phyloP scores from a whole-genome alignment of 2,113 vertebrate species.

The Dascyllus trimaculatus region DNA sequence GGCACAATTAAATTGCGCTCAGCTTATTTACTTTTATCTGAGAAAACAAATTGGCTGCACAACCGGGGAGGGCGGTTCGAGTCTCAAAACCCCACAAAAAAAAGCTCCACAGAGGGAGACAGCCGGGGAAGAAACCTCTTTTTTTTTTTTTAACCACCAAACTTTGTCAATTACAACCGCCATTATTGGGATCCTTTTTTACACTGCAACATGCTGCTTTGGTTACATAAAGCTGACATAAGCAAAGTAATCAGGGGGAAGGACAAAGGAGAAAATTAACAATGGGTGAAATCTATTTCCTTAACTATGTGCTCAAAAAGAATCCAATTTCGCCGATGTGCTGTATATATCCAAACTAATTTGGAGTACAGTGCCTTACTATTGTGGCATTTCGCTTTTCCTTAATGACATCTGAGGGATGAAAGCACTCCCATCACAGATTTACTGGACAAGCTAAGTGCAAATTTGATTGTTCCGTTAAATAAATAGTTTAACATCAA shows the following conservation, averaged over 20 bases:
- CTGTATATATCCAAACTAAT: conserved; percentile 43
- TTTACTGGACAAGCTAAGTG: conserved; percentile 7
- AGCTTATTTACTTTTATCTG: conserved; percentile 82
- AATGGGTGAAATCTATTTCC: conserved; percentile 62
- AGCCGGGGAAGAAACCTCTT: conserved; percentile 45
- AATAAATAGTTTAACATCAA: conserved; percentile 22
- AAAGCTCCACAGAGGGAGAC: conserved; percentile 64
- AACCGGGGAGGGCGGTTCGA: conserved; percentile 43
- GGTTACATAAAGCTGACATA: conserved; percentile 50
- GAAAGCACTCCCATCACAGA: conserved; percentile 25
- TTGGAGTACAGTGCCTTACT: conserved; percentile 25
- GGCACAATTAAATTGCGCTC: conserved; percentile 79
- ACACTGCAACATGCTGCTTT: conserved; percentile 35
- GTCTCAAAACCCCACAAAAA: conserved; percentile 51
- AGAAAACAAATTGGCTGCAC: conserved; percentile 77
- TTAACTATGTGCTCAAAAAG: conserved; percentile 39
- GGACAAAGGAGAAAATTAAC: conserved; percentile 60
- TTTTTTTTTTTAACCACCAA: conserved; percentile 49
- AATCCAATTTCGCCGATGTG: conserved; percentile 52
- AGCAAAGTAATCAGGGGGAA: conserved; percentile 50
- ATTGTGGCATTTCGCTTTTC: neutral
- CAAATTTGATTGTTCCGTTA: conserved; percentile 5
- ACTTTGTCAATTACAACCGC: conserved; percentile 72
- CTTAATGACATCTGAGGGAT: conserved; percentile 37
- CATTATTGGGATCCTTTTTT: conserved; percentile 59